A percentile compares a stretch with the other conserved stretches of the same genome.
phyloP scores from a whole-genome alignment of 2,113 vertebrate genomes.

The Dipodomys stephensi region DNA sequence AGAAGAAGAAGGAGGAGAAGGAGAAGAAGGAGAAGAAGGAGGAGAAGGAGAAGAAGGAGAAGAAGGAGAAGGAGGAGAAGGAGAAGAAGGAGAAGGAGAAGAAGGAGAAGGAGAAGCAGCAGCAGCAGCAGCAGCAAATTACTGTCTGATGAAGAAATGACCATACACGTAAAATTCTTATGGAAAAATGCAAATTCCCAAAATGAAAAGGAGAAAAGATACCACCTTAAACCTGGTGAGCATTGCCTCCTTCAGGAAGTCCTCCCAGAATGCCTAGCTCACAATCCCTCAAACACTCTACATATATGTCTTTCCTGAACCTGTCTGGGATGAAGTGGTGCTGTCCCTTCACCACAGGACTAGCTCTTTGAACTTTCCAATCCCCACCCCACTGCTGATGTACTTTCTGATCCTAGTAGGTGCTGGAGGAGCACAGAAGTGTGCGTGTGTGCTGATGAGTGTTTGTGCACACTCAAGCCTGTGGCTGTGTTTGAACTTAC shows the following conservation, averaged over 20 bases:
- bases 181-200: not conserved
- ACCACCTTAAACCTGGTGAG: not conserved
- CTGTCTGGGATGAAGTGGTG: not conserved
- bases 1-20: too few species aligned
- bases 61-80: too few species aligned
- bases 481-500: not conserved
- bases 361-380: not conserved
- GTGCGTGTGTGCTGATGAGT: not conserved
- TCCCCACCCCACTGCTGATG: not conserved
- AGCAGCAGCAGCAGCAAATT: too few species aligned
- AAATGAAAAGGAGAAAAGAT: not conserved
- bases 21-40: rapidly evolving
- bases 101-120: too few species aligned
- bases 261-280: not conserved
- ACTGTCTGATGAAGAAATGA: not conserved
- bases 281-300: not conserved
- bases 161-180: not conserved
- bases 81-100: too few species aligned
- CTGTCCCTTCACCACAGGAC: not conserved
- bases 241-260: not conserved
- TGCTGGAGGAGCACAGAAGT: not conserved
- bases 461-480: not conserved
- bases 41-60: too few species aligned
- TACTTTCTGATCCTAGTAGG: not conserved
- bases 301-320: not conserved